A percentile compares a stretch with the other conserved stretches of the same genome.
Evolutionary conservation across 1,140 invertebrate genomes (phyloP).

Genomic region (Ceratina australensis): DNA sequence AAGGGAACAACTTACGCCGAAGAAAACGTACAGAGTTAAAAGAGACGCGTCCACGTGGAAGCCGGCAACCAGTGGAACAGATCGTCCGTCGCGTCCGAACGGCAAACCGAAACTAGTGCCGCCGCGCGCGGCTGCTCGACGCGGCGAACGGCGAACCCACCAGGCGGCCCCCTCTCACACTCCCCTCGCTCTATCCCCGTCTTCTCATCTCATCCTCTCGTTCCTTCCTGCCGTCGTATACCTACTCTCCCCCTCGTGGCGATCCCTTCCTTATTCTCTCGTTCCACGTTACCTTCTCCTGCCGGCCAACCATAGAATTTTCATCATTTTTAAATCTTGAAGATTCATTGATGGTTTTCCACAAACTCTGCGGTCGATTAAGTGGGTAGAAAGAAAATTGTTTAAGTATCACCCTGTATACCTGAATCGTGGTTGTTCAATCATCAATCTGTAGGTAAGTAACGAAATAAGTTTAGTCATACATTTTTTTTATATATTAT

Average conservation of each 20-base stretch:
- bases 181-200: background rate
- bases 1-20: slow-evolving; percentile 8
- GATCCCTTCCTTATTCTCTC: background rate
- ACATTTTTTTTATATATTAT: too few species aligned
- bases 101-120: slow-evolving; percentile 70
- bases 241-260: background rate
- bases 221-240: background rate
- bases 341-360: too few species aligned
- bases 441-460: too few species aligned
- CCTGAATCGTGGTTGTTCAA: too few species aligned
- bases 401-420: too few species aligned
- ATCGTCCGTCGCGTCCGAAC: slow-evolving; percentile 60
- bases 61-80: slow-evolving; percentile 34
- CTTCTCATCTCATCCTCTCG: background rate
- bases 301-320: too few species aligned
- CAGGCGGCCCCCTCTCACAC: slow-evolving; percentile 15
- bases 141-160: slow-evolving; percentile 62
- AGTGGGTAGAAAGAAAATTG: too few species aligned
- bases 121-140: slow-evolving; percentile 52
- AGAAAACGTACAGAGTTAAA: slow-evolving; percentile 9
- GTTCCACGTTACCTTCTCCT: background rate
- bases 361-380: too few species aligned
- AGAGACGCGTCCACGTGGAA: slow-evolving; percentile 62
- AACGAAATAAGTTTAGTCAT: too few species aligned
- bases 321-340: too few species aligned